These are phyloP conservation scores for Lota lota DNA, from an alignment of 2,113 vertebrate genomes.

Conservation along the genomic window DNA sequence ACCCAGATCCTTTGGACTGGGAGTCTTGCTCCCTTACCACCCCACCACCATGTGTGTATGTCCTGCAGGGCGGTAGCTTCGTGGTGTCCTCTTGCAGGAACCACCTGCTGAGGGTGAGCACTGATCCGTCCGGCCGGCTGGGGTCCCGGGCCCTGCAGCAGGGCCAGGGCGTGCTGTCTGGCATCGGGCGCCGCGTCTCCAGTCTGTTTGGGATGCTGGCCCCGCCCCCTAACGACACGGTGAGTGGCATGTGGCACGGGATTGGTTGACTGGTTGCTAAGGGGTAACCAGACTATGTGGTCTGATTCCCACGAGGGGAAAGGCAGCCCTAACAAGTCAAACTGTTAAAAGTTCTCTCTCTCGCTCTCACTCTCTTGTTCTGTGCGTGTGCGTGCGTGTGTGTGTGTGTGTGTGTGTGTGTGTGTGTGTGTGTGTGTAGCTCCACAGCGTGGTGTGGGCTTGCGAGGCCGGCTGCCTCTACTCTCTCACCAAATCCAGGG, in stretches of 20 bases:
- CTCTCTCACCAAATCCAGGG: constrained; percentile 79
- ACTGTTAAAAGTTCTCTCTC: background rate
- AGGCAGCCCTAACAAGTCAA: no score
- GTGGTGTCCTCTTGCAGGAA: constrained; percentile 81
- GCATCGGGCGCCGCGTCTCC: constrained; percentile 90
- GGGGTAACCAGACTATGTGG: no score
- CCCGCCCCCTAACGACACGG: constrained; percentile 76
- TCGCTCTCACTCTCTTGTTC: background rate
- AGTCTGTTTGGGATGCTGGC: constrained; percentile 91
- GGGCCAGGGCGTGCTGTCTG: constrained; percentile 90
- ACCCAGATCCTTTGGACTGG: no score
- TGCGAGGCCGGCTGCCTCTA: constrained; percentile 77
- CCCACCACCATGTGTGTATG: constrained; percentile 3
- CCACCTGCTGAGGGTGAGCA: constrained; percentile 76
- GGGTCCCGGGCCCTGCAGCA: constrained; percentile 78
- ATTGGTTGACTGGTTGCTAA: no score
- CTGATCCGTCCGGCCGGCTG: constrained; percentile 82
- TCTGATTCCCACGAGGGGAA: no score
- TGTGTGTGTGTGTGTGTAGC: constrained; percentile 62
- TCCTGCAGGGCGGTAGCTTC: constrained; percentile 83
- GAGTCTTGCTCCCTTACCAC: background rate
- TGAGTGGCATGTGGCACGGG: constrained; percentile 64
- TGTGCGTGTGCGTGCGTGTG: background rate
- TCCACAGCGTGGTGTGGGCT: constrained; percentile 84
- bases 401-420: background rate